These are phyloP conservation scores for Virgularia gustaviana DNA, from an alignment of 92 coral and sea anemone species.

Conservation along the genomic window DNA sequence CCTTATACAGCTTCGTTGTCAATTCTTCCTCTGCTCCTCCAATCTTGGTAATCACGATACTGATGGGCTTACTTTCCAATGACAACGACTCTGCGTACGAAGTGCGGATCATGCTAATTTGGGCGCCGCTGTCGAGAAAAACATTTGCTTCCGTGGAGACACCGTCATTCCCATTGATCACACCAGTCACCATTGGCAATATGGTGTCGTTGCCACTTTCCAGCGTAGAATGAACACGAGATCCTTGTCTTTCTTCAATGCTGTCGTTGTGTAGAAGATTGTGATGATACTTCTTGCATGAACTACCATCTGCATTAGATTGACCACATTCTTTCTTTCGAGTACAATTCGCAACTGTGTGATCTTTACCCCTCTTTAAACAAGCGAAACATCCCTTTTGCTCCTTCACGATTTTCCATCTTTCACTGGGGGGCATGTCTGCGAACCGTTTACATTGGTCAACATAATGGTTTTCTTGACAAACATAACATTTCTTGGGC, in stretches of 20 bases:
- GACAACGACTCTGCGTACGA: slow-evolving; percentile 24
- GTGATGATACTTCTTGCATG: slow-evolving; percentile 45
- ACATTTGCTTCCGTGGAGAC: slow-evolving; percentile 21
- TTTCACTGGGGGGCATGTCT: slow-evolving; percentile 31
- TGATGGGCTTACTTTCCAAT: slow-evolving; percentile 37
- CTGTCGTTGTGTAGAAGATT: slow-evolving; percentile 35
- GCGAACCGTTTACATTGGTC: slow-evolving; percentile 47
- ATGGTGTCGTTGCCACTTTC: slow-evolving; percentile 27
- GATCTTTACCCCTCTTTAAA: slow-evolving; percentile 49
- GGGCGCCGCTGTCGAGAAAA: slow-evolving; percentile 53
- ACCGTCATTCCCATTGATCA: slow-evolving; percentile 22
- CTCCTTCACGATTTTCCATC: slow-evolving; percentile 54
- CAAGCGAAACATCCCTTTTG: slow-evolving; percentile 52
- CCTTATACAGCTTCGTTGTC: slow-evolving; percentile 42
- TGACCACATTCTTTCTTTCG: slow-evolving; percentile 47
- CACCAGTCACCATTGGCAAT: slow-evolving; percentile 37
- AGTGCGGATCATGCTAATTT: slow-evolving; percentile 40
- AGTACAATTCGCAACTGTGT: slow-evolving; percentile 30
- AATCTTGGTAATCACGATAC: slow-evolving; percentile 44
- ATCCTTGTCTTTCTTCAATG: background rate
- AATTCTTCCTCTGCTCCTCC: slow-evolving; percentile 55
- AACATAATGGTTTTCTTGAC: slow-evolving; percentile 40
- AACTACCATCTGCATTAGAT: slow-evolving; percentile 9
- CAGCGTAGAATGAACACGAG: background rate
- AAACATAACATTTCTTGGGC: too few species aligned